Conservation (phyloP, 2,888 invertebrate genomes). For the Dorcus parallelipipedus region DNA sequence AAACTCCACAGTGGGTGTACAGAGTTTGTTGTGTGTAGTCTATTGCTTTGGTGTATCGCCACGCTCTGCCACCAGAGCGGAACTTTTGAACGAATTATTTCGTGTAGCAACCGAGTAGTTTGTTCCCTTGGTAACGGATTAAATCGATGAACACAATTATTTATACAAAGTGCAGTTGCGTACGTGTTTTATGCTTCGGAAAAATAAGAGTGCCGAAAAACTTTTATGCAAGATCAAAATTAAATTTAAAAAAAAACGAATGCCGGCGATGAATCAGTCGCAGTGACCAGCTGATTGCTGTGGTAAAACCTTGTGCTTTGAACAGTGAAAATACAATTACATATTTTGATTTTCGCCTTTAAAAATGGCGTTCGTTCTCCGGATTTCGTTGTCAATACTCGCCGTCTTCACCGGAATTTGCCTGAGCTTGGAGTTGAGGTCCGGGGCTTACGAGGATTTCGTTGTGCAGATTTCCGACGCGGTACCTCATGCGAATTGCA, state of each 20-base stretch:
- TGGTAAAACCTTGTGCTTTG: no score
- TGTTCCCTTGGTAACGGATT: conserved; percentile 5
- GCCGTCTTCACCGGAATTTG: conserved; percentile 2
- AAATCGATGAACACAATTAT: conserved; percentile 1
- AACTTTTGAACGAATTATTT: conserved; percentile 9
- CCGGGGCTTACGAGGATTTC: conserved; percentile 51
- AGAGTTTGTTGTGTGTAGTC: not conserved
- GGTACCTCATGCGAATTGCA: conserved; percentile 49
- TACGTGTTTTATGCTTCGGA: conserved; percentile 3
- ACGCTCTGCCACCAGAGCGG: conserved; percentile 11
- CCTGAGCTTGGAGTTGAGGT: conserved; percentile 38
- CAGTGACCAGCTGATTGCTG: no score
- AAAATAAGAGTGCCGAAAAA: not conserved
- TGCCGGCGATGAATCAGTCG: no score
- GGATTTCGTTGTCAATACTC: conserved; percentile 1
- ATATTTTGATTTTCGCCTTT: not conserved
- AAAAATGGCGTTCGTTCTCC: conserved; percentile 8
- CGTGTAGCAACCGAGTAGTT: not conserved
- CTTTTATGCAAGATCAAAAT: no score
- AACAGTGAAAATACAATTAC: not conserved
- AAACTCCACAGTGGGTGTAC: conserved; percentile 13
- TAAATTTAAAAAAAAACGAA: no score
- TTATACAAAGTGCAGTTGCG: no score
- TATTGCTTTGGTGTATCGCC: not conserved
- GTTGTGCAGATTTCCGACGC: conserved; percentile 48